Conservation (phyloP, 2,888 invertebrate genomes). For the Piscicola geometra region DNA sequence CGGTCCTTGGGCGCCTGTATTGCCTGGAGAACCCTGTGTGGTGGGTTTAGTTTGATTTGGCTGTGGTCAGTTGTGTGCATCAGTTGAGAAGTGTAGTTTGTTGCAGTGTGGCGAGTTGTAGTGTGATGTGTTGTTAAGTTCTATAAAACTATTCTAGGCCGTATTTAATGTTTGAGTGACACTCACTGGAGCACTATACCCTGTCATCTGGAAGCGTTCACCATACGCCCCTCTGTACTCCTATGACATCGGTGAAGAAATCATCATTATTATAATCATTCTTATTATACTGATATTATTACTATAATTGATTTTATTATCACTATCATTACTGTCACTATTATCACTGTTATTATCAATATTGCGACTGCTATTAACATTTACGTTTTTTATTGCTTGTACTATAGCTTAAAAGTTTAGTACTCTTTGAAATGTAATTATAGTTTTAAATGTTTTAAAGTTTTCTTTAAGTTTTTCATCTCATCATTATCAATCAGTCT, state of each 20-base stretch:
- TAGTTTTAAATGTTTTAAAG: too few relatives aligned
- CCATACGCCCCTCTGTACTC: slow-evolving; percentile 22
- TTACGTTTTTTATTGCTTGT: too few relatives aligned
- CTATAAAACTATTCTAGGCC: not conserved
- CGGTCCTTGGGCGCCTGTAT: not conserved
- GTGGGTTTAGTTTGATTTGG: too few relatives aligned
- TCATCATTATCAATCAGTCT: too few relatives aligned
- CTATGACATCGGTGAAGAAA: slow-evolving; percentile 13
- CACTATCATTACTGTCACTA: not conserved
- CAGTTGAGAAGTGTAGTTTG: too few relatives aligned
- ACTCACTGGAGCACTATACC: slow-evolving; percentile 39
- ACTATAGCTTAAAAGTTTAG: not conserved
- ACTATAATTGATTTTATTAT: not conserved
- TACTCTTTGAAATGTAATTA: too few relatives aligned
- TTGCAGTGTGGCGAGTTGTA: not conserved
- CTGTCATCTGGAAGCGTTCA: slow-evolving; percentile 21
- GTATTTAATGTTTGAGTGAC: too few relatives aligned
- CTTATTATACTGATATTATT: not conserved
- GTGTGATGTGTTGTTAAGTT: not conserved
- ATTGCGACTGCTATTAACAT: too few relatives aligned
- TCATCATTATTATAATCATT: not conserved
- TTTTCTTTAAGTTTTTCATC: too few relatives aligned
- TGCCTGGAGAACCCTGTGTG: not conserved
- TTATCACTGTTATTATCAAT: not conserved
- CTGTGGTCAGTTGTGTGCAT: too few relatives aligned